Percentiles rank a stretch among this genome's conserved stretches.
phyloP scores from a whole-genome alignment of 2,797 vertebrate species.

The Xenentodon cancila region DNA sequence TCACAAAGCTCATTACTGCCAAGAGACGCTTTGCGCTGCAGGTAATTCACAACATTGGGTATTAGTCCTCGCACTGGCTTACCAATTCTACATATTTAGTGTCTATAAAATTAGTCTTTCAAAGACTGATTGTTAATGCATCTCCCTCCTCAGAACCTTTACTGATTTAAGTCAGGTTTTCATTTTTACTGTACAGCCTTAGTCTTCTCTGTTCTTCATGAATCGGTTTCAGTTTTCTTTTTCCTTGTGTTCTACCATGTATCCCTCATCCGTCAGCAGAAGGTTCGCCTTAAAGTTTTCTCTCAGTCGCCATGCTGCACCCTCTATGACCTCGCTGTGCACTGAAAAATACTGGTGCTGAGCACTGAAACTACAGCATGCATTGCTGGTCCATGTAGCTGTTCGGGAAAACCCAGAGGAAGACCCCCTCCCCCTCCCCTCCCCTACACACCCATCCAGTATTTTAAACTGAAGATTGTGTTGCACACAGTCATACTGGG shows the following conservation, averaged over 20 bases:
- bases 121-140: constrained; percentile 76
- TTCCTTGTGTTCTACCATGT: constrained; percentile 35
- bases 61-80: constrained; percentile 74
- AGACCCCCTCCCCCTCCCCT: constrained; percentile 28
- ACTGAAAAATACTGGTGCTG: constrained; percentile 19
- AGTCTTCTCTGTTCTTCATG: constrained; percentile 59
- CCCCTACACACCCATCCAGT: constrained; percentile 18
- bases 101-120: constrained; percentile 77
- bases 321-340: constrained; percentile 18
- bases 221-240: constrained; percentile 66
- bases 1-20: constrained; percentile 85
- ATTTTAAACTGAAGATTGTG: constrained; percentile 25
- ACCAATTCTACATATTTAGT: constrained; percentile 75
- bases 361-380: constrained; percentile 38
- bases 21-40: constrained; percentile 77
- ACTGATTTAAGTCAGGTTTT: constrained; percentile 67
- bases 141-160: constrained; percentile 50
- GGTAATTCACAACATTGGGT: constrained; percentile 79
- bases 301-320: constrained; percentile 10
- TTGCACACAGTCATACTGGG: background rate
- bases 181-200: constrained; percentile 62
- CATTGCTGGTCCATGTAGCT: constrained; percentile 47
- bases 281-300: constrained; percentile 18
- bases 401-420: constrained; percentile 62
- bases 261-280: constrained; percentile 30